Evolutionary conservation across 1,140 invertebrate genomes (phyloP).

Genomic region (Atta colombica): DNA sequence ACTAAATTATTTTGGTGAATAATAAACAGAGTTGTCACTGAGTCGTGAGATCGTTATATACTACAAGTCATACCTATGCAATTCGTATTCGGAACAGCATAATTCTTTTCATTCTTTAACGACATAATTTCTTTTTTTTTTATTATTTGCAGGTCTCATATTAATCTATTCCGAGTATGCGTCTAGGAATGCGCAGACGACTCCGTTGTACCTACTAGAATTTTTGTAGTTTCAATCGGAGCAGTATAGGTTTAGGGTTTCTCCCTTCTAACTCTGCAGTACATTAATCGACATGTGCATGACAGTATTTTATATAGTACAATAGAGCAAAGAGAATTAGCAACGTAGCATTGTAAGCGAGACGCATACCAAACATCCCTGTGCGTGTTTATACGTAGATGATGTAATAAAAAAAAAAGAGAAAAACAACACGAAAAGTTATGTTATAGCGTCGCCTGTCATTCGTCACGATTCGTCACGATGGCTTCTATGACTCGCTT

Average conservation of each 20-base stretch:
- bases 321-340: slow-evolving; percentile 52
- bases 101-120: neutral
- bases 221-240: slow-evolving; percentile 45
- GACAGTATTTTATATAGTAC: slow-evolving; percentile 76
- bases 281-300: slow-evolving; percentile 69
- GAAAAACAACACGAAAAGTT: slow-evolving; percentile 51
- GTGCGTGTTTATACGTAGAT: slow-evolving; percentile 70
- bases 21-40: slow-evolving; percentile 81
- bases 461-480: slow-evolving; percentile 58
- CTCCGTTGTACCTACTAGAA: slow-evolving; percentile 41
- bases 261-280: slow-evolving; percentile 51
- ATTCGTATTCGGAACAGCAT: slow-evolving; percentile 39
- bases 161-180: slow-evolving; percentile 34
- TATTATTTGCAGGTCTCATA: slow-evolving; percentile 47
- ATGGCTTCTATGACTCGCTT: slow-evolving; percentile 68
- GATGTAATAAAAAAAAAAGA: slow-evolving; percentile 65
- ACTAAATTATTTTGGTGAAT: slow-evolving; percentile 84
- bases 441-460: slow-evolving; percentile 70
- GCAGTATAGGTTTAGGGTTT: slow-evolving; percentile 47
- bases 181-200: slow-evolving; percentile 3
- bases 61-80: slow-evolving; percentile 59
- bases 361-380: slow-evolving; percentile 64
- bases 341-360: slow-evolving; percentile 69
- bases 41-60: slow-evolving; percentile 68
- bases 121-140: slow-evolving; percentile 36